Base-by-base conservation (phyloP, 2,888 invertebrate species). In the Dorcus hopei region DNA sequence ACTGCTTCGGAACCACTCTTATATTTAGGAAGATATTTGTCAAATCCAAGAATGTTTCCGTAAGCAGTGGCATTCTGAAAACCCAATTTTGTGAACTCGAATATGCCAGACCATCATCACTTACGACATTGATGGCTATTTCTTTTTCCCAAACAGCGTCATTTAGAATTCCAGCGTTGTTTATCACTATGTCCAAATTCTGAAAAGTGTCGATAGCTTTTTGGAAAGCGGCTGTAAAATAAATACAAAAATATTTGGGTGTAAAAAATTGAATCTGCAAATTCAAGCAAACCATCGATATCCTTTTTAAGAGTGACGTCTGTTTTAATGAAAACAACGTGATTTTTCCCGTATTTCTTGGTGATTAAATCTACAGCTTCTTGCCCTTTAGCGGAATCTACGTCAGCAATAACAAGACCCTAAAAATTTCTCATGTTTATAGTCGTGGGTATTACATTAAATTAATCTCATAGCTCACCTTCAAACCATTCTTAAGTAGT, bases 91-190 rank as follows among this genome's bases (percentile, higher is more conserved):
- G 6, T 3, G 26, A 7, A 33, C 3, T 33, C 26, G 26, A 33
- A 7, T 33, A 3, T 33, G 26, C 1, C 7, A 33, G 6, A 19
- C 19, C 19, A 19, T 33, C 7, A 6, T 19, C 43, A 66, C 67
- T 64, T 61, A 72, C 72, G 48, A 70, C 55, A 58, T 72, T 71
- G 38, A 70, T 60, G 11, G 66, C 87, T 23, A 88, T 86, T 75
- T 87, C 87, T 8, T 87, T 78, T 71, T 88, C 87, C 87, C 88
- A 88, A 70, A 87, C 85, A 66, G 87, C 79, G 69, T 88, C 88
- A 73, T 88, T 87, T 84, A 87, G 86, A 45, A 88, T 85, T 5
- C 89, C 89, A 6, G 89, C 89, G 74, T 90, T 90, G 77, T 89
- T 90, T 11, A 82, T 74, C 4, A 83, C 76, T 49, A 83, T 80